Evolutionary conservation across 2,797 vertebrate genomes (phyloP).

Genomic region (Leptodactylus fallax): DNA sequence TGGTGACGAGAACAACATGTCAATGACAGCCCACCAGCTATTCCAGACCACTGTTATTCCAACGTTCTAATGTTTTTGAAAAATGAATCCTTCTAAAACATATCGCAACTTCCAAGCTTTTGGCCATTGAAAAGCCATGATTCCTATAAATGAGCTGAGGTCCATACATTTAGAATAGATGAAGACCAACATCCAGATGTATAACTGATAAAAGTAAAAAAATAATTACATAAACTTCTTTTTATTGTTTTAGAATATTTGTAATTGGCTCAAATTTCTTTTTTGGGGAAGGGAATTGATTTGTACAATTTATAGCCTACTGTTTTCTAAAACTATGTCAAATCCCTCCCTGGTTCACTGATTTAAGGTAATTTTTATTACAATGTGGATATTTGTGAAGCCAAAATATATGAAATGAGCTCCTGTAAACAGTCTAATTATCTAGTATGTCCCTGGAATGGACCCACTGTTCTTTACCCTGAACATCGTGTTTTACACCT

Average conservation of each 20-base stretch:
- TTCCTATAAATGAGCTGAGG: background rate
- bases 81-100: background rate
- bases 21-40: background rate
- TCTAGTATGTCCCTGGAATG: slow-evolving; percentile 69
- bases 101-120: background rate
- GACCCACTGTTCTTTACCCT: slow-evolving; percentile 69
- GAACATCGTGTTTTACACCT: slow-evolving; percentile 87
- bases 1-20: background rate
- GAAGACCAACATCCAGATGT: background rate
- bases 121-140: background rate
- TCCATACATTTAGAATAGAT: background rate
- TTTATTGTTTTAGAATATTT: background rate
- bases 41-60: background rate
- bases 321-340: background rate
- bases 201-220: background rate
- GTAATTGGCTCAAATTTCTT: background rate
- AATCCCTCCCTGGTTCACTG: background rate
- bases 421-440: slow-evolving; percentile 58
- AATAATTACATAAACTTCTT: background rate
- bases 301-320: background rate
- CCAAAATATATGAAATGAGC: slow-evolving; percentile 17
- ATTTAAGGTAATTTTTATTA: slow-evolving; percentile 52
- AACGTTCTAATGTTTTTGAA: background rate
- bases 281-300: background rate
- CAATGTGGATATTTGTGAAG: slow-evolving; percentile 30